These are phyloP conservation scores for Petrocephalus zakoni DNA, from an alignment of 2,113 vertebrate genomes.

Conservation along the genomic window DNA sequence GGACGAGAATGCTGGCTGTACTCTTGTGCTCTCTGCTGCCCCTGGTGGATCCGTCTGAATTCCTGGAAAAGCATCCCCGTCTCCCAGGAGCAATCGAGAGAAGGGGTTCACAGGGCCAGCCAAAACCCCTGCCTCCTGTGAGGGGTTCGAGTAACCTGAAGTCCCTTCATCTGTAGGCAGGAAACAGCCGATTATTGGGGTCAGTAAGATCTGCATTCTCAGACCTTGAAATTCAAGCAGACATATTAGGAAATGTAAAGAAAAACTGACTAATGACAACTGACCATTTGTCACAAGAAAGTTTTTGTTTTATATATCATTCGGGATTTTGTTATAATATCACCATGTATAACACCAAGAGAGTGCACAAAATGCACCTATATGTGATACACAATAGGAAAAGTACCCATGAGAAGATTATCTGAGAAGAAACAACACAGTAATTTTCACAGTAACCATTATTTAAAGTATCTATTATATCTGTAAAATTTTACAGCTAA, in stretches of 20 bases:
- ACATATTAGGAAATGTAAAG: neutral
- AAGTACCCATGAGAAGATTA: neutral
- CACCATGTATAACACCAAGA: neutral
- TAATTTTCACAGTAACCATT: neutral
- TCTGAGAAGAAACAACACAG: neutral
- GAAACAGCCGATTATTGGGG: slow-evolving; percentile 5
- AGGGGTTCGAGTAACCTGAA: slow-evolving; percentile 54
- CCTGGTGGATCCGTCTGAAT: slow-evolving; percentile 45
- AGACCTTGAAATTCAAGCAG: neutral
- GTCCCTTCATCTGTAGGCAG: slow-evolving; percentile 54
- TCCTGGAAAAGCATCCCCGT: slow-evolving; percentile 48
- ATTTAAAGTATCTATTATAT: neutral
- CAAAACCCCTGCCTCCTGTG: slow-evolving; percentile 37
- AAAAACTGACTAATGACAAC: neutral
- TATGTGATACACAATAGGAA: neutral
- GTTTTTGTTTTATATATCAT: neutral
- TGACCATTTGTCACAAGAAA: neutral
- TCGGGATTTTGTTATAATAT: neutral
- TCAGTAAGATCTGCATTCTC: neutral
- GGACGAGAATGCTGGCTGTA: slow-evolving; percentile 59
- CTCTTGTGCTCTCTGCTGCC: slow-evolving; percentile 42
- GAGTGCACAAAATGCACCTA: neutral
- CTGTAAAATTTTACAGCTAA: neutral
- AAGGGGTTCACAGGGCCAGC: slow-evolving; percentile 38
- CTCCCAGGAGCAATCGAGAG: slow-evolving; percentile 38